Evolutionary conservation across 2,797 vertebrate species (phyloP).

Genomic region (Decapterus maruadsi): DNA sequence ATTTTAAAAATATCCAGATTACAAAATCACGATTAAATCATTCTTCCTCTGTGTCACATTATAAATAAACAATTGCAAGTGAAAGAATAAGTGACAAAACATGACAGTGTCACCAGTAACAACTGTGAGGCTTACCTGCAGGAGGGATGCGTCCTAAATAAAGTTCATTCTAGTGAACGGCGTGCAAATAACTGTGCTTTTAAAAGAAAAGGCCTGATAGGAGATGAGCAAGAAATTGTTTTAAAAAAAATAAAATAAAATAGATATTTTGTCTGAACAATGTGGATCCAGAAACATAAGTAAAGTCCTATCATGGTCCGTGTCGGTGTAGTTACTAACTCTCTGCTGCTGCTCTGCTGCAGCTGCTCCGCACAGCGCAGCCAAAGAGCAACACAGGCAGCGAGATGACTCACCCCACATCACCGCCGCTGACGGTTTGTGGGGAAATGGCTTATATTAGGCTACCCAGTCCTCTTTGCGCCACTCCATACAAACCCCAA

Average conservation of each 20-base stretch:
- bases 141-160: slow-evolving; percentile 28
- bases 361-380: slow-evolving; percentile 26
- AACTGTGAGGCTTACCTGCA: slow-evolving; percentile 63
- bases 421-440: not conserved
- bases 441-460: not conserved
- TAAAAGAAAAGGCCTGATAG: not conserved
- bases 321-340: slow-evolving; percentile 38
- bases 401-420: slow-evolving; percentile 25
- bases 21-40: not conserved
- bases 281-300: not conserved
- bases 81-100: not conserved
- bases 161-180: slow-evolving; percentile 48
- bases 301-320: slow-evolving; percentile 61
- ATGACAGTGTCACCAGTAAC: not conserved
- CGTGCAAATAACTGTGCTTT: not conserved
- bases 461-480: not conserved
- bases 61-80: not conserved
- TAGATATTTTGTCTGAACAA: not conserved
- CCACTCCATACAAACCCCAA: too few relatives aligned
- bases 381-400: slow-evolving; percentile 49
- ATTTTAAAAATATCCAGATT: not conserved
- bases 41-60: not conserved
- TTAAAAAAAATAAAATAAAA: not conserved
- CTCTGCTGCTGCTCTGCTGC: slow-evolving; percentile 50
- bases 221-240: not conserved